Conservation (phyloP, 2,888 invertebrate species). For the Agrotis puta region DNA sequence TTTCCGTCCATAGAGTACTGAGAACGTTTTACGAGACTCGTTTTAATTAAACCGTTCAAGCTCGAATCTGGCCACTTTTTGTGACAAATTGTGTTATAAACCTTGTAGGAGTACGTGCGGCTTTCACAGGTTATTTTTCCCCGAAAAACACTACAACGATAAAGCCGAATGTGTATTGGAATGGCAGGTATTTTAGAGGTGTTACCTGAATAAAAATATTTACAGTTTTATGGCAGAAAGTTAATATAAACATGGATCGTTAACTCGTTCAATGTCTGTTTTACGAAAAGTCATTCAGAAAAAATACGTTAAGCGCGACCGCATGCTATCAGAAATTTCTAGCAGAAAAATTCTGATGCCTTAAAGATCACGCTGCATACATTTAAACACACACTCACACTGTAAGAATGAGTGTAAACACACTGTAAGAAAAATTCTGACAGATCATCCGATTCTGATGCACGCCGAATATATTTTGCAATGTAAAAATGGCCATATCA, state of each 20-base stretch:
- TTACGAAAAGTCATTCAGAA: conserved; percentile 16
- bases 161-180: conserved; percentile 15
- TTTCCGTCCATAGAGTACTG: conserved; percentile 16
- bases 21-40: conserved; percentile 42
- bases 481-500: too few relatives aligned
- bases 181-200: conserved; percentile 16
- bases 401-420: too few relatives aligned
- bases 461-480: too few relatives aligned
- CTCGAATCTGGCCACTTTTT: conserved; percentile 48
- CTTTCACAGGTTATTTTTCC: conserved; percentile 38
- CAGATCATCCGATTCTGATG: too few relatives aligned
- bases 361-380: too few relatives aligned
- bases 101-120: conserved; percentile 22
- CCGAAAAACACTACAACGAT: conserved; percentile 23
- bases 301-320: neutral
- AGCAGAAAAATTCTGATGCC: too few relatives aligned
- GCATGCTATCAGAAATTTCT: too few relatives aligned
- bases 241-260: conserved; percentile 21
- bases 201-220: conserved; percentile 12
- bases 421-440: too few relatives aligned
- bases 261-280: conserved; percentile 15
- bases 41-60: conserved; percentile 59
- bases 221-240: conserved; percentile 1
- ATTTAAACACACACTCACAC: too few relatives aligned
- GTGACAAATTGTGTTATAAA: conserved; percentile 56